Base-by-base conservation (phyloP, 1,140 invertebrate genomes). In the Dinoponera quadriceps region DNA sequence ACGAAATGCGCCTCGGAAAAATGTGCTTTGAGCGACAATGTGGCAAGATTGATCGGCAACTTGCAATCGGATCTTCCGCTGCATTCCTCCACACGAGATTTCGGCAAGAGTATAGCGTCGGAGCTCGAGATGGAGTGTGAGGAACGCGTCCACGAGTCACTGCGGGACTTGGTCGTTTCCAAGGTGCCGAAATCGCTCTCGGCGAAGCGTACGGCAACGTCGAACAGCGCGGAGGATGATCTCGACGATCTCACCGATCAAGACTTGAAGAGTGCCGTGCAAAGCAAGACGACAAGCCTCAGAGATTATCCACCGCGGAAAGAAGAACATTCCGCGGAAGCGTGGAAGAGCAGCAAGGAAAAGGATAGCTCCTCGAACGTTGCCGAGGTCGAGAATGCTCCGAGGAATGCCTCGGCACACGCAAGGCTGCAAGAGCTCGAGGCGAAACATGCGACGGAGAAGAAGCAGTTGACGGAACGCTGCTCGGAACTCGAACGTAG, bases 401-500 rank as follows among this genome's bases (percentile, higher is more conserved):
- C 74, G 0, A 88, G 48, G 22, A 57, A 3, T 18, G 22, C 59
- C 4, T 48, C 33, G n/a, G 57, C 54, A 55, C 80, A 75, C 29
- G 27, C 83, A 25, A 85, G 89, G 65, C 25, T 91, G 1, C 82
- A 87, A 22, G 91, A 94, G 16, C 82, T 89, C n/a, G 92, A 93
- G 72, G n/a, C 62, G 0, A 88, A 89, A 3, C 68, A 92, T n/a
- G 60, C 22, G 0, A 78, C 33, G 3, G 95, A 95, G 74, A 96
- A 95, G 71, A 90, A 93, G 84, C 92, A 94, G 60, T 89, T 96
- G 65, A 89, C 92, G 29, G 94, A 95, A 54, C 95, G 95, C 82
- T 96, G 95, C 88, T 94, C 94, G 27, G 96, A 97, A 38, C 92
- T 97, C 18, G 97, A 98, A 91, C 93, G 94, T 25, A 97, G 96